These are phyloP conservation scores for Megalonaias nervosa DNA, from an alignment of 1,140 invertebrate genomes.

Conservation along the genomic window DNA sequence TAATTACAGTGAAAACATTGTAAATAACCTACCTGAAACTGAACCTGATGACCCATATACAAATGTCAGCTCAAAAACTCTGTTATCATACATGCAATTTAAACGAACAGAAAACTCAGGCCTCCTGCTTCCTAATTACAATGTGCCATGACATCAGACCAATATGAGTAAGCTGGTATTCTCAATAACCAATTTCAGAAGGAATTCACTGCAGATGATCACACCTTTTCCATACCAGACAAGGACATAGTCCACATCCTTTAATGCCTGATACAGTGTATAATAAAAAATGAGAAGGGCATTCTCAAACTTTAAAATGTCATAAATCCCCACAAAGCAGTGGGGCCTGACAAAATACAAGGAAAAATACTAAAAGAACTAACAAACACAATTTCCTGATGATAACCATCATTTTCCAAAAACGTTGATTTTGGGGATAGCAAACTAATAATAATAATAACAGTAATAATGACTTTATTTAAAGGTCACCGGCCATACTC, in stretches of 20 bases:
- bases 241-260: constrained; percentile 13
- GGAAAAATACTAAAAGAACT: constrained; percentile 8
- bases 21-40: constrained; percentile 9
- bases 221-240: constrained; percentile 3
- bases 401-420: constrained; percentile 11
- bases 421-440: background rate
- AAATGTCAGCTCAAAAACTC: background rate
- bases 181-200: constrained; percentile 17
- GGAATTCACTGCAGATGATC: background rate
- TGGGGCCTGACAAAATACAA: constrained; percentile 26
- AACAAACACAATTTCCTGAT: constrained; percentile 8
- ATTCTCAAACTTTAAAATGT: constrained; percentile 10
- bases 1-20: constrained; percentile 21
- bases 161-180: constrained; percentile 5
- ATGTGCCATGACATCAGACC: constrained; percentile 12
- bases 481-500: too few species aligned
- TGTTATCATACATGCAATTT: constrained; percentile 30
- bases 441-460: too few species aligned
- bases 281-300: constrained; percentile 2
- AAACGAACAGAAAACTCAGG: constrained; percentile 8
- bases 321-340: constrained; percentile 25
- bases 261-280: constrained; percentile 4
- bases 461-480: too few species aligned
- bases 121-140: constrained; percentile 4
- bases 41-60: constrained; percentile 6